Evolutionary conservation across 2,888 invertebrate species (phyloP).

Genomic region (Spatulosminthurus flaviceps): DNA sequence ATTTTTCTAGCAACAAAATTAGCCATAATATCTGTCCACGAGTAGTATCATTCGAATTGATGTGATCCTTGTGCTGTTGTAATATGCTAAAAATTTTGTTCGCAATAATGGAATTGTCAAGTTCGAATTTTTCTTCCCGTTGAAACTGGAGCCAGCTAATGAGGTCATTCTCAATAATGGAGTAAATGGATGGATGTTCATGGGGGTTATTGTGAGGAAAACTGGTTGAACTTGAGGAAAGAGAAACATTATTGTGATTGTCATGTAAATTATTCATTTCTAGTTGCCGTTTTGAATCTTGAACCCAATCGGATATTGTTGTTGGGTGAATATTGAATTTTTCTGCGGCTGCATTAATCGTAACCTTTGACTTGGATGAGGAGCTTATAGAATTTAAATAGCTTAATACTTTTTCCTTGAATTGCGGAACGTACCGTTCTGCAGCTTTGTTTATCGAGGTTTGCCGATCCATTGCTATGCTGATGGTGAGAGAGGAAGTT

Average conservation of each 20-base stretch:
- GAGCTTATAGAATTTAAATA: constrained; percentile 27
- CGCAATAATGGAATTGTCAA: constrained; percentile 6
- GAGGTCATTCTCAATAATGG: constrained; percentile 17
- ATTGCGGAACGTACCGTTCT: constrained; percentile 57
- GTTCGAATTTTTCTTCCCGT: background rate
- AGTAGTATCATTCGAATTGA: background rate
- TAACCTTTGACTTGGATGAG: constrained; percentile 19
- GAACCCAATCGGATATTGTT: constrained; percentile 60
- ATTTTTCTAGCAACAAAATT: background rate
- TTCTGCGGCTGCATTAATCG: constrained; percentile 51
- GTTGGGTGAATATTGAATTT: constrained; percentile 58
- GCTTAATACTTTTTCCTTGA: constrained; percentile 59
- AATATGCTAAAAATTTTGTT: background rate
- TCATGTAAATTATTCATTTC: constrained; percentile 49
- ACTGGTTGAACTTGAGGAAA: background rate
- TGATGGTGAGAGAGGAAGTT: too few species aligned
- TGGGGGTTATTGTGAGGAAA: background rate
- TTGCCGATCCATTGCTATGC: constrained; percentile 11
- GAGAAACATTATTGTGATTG: constrained; percentile 19
- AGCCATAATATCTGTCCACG: constrained; percentile 3
- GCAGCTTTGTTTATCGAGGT: constrained; percentile 43
- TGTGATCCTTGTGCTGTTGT: background rate
- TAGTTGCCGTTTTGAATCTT: constrained; percentile 50
- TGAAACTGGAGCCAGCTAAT: constrained; percentile 30
- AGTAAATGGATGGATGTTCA: background rate